Evolutionary conservation across 2,888 invertebrate genomes (phyloP), one percentile per base, ranked within the genome.

Genomic region (Lochmaea crataegi): DNA sequence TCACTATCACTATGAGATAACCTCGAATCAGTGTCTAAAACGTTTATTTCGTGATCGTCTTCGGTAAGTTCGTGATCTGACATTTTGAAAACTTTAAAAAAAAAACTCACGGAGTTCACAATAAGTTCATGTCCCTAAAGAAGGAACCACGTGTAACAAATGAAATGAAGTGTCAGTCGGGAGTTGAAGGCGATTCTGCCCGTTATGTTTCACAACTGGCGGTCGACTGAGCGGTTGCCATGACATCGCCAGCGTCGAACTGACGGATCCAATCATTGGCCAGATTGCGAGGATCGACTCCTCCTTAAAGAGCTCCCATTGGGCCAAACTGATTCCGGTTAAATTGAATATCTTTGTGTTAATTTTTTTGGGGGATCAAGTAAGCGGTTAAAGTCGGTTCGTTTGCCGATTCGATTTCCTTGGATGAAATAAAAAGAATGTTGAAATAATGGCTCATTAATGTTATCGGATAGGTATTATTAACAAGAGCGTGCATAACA

Each of bases 11-110:
- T 91, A 60, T 89, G 80, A 42, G 91, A 91, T 70, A 91, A 82
- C 71, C 91, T 87, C 81, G 91, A 91, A 84, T 92, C 92, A 53
- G 92, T 92, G 83, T 89, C 89, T 81, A 91, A 88, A 80, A 92
- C 91, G 82, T 92, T 92, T 79, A 92, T 92, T 87, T 92, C 92
- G 82, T 91, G 91, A 78, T 91, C 91, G 79, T 91, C 91, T 83
- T 81, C 81, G 72, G 90, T 84, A 64, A 86, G 75, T 72, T 87
- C 87, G 85, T 85, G 87, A 68, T 87, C 87, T 9, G 87, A 87
- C 87, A 85, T 85, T 16, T 65, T 72, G 41, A 57, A 18, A 51
- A n/a, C 57, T 58, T 66, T 66, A 66, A 32, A 68, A 14, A 41
- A 42, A 22, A 18, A 42, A 69, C 51, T 51, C 32, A 53, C 51